Percentiles rank a stretch among this genome's conserved stretches.
phyloP scores from a whole-genome alignment of 92 coral and sea anemone genomes.

The Hydrozoanthus gracilis region DNA sequence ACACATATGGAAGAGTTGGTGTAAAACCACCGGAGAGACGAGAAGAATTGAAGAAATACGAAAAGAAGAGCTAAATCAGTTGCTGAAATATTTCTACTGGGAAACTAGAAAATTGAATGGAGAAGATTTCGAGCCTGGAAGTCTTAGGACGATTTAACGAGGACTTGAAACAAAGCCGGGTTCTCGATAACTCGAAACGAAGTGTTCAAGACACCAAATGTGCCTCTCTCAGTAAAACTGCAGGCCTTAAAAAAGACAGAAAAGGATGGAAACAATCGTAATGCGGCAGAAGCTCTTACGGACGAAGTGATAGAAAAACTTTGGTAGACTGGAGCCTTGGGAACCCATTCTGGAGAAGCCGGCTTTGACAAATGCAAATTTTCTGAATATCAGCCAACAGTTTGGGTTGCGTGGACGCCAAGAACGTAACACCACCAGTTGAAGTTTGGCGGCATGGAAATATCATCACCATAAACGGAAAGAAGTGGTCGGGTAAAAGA shows the following conservation, averaged over 20 bases:
- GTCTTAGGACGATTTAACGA: slow-evolving; percentile 3
- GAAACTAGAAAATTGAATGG: neutral
- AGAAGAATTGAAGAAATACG: neutral
- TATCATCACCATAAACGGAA: slow-evolving; percentile 26
- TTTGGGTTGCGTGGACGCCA: neutral
- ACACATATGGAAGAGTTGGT: slow-evolving; percentile 10
- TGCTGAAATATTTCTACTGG: neutral
- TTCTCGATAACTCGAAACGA: slow-evolving; percentile 23
- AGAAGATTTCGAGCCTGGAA: neutral
- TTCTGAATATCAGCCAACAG: too few species aligned
- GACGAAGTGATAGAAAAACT: neutral
- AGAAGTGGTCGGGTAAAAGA: slow-evolving; percentile 3
- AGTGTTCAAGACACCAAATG: neutral
- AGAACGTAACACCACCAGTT: slow-evolving; percentile 30
- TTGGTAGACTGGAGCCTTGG: neutral
- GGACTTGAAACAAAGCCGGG: neutral
- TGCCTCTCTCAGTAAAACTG: neutral
- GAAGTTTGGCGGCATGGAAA: slow-evolving; percentile 25
- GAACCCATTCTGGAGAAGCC: neutral
- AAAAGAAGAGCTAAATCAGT: neutral
- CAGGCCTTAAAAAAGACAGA: neutral
- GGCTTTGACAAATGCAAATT: slow-evolving; percentile 4
- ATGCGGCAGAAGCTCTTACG: neutral
- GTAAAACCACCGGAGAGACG: neutral
- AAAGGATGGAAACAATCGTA: neutral